Evolutionary conservation across 2,113 vertebrate genomes (phyloP).

Genomic region (Erythrocercus mccallii): DNA sequence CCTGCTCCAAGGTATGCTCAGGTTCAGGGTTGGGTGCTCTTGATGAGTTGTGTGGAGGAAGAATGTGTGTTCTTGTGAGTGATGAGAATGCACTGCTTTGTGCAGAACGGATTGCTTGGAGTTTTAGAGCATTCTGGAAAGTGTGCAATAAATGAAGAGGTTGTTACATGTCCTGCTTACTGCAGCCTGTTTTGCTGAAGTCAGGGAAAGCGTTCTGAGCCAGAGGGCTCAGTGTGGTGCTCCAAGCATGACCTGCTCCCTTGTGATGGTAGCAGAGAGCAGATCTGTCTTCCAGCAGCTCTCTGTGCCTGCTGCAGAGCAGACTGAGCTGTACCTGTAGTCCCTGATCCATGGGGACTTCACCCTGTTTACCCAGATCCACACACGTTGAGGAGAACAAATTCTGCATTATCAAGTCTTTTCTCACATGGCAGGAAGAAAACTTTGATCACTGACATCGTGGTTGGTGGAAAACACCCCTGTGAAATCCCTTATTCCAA

Average conservation of each 20-base stretch:
- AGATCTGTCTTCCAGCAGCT: neutral
- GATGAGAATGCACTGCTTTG: neutral
- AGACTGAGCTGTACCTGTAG: neutral
- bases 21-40: neutral
- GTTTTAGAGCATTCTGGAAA: neutral
- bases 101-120: neutral
- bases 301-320: neutral
- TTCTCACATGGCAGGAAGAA: neutral
- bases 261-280: neutral
- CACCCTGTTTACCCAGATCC: neutral
- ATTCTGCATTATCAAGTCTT: neutral
- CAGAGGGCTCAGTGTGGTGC: neutral
- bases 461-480: neutral
- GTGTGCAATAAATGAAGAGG: neutral
- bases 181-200: neutral
- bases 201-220: neutral
- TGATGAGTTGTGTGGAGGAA: neutral
- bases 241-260: neutral
- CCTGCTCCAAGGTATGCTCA: neutral
- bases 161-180: neutral
- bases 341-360: neutral
- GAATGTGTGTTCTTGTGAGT: neutral
- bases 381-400: accelerated
- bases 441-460: neutral
- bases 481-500: neutral